Base-by-base conservation (phyloP, 2,113 vertebrate genomes). In the Myodes glareolus region DNA sequence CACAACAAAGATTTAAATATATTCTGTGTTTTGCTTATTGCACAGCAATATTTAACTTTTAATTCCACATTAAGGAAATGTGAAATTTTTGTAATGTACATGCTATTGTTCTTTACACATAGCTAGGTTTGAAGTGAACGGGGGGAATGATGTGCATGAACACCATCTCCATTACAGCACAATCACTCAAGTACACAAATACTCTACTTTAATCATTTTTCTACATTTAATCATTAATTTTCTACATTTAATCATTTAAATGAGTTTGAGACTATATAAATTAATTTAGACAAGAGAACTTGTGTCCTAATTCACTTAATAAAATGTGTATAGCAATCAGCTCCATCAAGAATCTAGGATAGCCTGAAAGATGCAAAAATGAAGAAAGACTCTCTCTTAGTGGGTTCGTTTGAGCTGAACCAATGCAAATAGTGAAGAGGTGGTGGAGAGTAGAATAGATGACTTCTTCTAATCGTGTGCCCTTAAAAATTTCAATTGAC, bases 141-240 rank as follows among this genome's bases (percentile, higher is more conserved):
- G 2, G 39, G 16, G 39, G 50, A 72, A 91, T 67, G 55, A 94
- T 88, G 1, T 90, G 3, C 11, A 11, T 17, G 58, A 63, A 42
- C 17, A 36, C 45, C 29, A 14, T 95, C 91, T 90, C 25, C 45
- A 39, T 50, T 86, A n/a, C 76, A 86, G 89, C 65, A 12, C 13
- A 75, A 39, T 72, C 2, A 72, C 77, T 92, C 12, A 76, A 95
- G 19, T 21, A 39, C 4, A 58, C n/a, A 1, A 29, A 65, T 16
- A 90, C 90, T 89, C 45, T 90, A 93, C 93, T 94, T 95, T 77
- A 88, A 91, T 94, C 10, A 76, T 50, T 95, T 52, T 21, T 17
- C n/a, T n/a, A n/a, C n/a, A n/a, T n/a, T n/a, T n/a, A n/a, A n/a
- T n/a, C n/a, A n/a, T n/a, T n/a, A n/a, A n/a, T n/a, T n/a, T n/a